phyloP scores from a whole-genome alignment of 1,140 invertebrate species.

The Leptinotarsa texana region DNA sequence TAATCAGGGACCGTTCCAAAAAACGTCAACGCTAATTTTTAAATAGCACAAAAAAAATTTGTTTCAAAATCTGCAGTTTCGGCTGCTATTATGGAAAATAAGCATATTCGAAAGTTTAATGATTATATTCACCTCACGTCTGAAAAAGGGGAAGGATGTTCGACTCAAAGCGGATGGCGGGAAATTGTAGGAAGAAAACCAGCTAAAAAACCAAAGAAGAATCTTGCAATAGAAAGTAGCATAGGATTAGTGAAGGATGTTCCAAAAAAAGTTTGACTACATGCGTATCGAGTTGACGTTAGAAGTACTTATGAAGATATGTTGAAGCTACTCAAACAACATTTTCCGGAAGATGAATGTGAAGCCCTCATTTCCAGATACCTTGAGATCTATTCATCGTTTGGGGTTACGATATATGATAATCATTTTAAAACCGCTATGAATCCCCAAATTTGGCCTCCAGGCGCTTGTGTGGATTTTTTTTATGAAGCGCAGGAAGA shows the following conservation, averaged over 20 bases:
- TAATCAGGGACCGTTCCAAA: neutral
- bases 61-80: neutral
- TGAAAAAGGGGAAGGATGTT: neutral
- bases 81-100: slow-evolving; percentile 5
- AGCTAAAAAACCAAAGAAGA: neutral
- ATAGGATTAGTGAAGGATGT: neutral
- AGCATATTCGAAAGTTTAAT: neutral
- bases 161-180: neutral
- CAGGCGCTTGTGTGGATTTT: neutral
- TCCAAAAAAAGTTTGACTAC: neutral
- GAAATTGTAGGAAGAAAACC: neutral
- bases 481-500: slow-evolving; percentile 2
- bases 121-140: neutral
- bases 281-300: neutral
- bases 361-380: neutral
- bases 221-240: neutral
- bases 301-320: neutral
- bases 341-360: neutral
- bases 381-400: neutral
- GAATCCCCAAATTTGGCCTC: neutral
- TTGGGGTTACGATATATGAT: neutral
- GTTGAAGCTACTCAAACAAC: neutral
- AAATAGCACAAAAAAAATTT: neutral
- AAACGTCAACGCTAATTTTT: neutral
- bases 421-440: neutral